A percentile compares a stretch with the other conserved stretches of the same genome.
Evolutionary conservation across 53 echinoderm and acorn worm genomes (phyloP).

Genomic region (Astropecten irregularis): DNA sequence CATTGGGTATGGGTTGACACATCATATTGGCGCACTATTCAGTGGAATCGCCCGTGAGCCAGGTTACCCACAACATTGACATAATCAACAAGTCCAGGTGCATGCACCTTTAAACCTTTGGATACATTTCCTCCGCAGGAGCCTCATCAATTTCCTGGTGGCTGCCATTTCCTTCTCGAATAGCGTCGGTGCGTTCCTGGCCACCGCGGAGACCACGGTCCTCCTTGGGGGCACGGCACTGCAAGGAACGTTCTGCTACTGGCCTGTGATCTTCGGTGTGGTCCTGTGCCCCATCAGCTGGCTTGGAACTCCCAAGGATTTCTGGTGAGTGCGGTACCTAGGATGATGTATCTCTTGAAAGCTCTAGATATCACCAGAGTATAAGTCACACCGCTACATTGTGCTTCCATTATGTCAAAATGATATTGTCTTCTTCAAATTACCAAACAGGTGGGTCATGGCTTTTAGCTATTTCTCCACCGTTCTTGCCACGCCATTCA

Average conservation of each 20-base stretch:
- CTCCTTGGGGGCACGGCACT: slow-evolving; percentile 45
- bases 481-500: background rate
- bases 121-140: background rate
- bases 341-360: background rate
- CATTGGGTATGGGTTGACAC: no score
- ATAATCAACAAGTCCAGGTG: no score
- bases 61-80: no score
- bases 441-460: slow-evolving; percentile 19
- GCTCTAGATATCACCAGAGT: background rate
- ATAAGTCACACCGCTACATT: no score
- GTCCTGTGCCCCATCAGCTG: slow-evolving; percentile 47
- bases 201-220: slow-evolving; percentile 38
- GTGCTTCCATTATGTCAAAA: no score
- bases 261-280: slow-evolving; percentile 28
- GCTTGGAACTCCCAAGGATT: slow-evolving; percentile 60
- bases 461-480: background rate
- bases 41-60: no score
- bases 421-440: no score
- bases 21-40: no score
- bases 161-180: background rate
- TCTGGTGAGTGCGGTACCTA: slow-evolving; percentile 47
- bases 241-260: slow-evolving; percentile 55
- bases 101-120: no score
- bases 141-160: background rate
- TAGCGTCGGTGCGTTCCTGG: background rate